Conservation (phyloP, 2,797 vertebrate species). For the Benthosema pterotum region DNA sequence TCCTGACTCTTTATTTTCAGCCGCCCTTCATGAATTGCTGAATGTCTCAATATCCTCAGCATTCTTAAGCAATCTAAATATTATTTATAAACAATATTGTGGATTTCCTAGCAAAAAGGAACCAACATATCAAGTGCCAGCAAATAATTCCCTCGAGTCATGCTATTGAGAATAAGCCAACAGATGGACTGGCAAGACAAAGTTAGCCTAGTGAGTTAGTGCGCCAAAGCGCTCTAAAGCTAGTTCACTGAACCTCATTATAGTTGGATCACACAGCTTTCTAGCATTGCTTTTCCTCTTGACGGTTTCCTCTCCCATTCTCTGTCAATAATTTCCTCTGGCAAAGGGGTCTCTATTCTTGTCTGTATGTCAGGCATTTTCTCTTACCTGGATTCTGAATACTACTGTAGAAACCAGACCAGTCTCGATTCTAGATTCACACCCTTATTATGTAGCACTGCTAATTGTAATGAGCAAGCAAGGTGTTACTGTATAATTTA, state of each 20-base stretch:
- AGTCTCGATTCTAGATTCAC: no score
- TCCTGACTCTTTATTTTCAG: no score
- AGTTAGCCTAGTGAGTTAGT: conserved; percentile 36
- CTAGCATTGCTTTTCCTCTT: conserved; percentile 4
- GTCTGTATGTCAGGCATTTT: neutral
- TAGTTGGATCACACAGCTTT: conserved; percentile 44
- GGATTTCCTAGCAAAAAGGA: conserved; percentile 44
- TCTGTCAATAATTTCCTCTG: conserved; percentile 13
- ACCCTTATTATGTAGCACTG: no score
- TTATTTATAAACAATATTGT: conserved; percentile 29
- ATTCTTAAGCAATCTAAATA: conserved; percentile 30
- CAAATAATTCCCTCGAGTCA: conserved; percentile 45
- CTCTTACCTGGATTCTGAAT: neutral
- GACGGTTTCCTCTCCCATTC: conserved; percentile 1
- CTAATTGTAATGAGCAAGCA: no score
- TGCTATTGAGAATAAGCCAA: conserved; percentile 43
- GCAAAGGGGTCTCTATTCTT: neutral
- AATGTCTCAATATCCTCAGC: conserved; percentile 43
- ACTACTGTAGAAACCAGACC: no score
- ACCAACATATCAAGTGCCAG: conserved; percentile 41
- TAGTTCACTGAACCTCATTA: conserved; percentile 61
- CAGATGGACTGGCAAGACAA: conserved; percentile 28
- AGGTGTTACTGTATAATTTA: no score
- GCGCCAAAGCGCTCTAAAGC: conserved; percentile 14
- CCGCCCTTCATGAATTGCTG: no score